Evolutionary conservation across 2,797 vertebrate species (phyloP).

Genomic region (Allenopithecus nigroviridis): DNA sequence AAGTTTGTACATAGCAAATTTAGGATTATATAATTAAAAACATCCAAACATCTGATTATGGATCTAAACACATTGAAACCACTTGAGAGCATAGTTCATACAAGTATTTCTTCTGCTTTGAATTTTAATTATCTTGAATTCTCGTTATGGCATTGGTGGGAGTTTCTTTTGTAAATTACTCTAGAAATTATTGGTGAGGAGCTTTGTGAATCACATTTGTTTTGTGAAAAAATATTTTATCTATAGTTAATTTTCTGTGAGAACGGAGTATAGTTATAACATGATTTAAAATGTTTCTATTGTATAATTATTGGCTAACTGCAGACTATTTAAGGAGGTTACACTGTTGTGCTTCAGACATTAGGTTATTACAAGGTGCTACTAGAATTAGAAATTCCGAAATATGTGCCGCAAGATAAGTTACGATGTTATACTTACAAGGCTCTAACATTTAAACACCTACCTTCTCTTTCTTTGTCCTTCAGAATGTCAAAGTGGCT

Average conservation of each 20-base stretch:
- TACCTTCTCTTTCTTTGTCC: not conserved
- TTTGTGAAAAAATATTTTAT: constrained; percentile 20
- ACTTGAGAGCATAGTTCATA: constrained; percentile 14
- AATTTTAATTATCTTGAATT: constrained; percentile 47
- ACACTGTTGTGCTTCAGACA: not conserved
- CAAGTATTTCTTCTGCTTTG: constrained; percentile 44
- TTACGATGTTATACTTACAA: not conserved
- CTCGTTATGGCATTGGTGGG: constrained; percentile 11
- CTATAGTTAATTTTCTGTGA: not conserved
- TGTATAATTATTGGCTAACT: not conserved
- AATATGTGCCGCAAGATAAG: not conserved
- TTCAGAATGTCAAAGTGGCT: constrained; percentile 43
- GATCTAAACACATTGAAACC: constrained; percentile 30
- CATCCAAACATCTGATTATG: constrained; percentile 29
- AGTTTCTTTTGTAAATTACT: constrained; percentile 45
- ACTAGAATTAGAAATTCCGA: not conserved
- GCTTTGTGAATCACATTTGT: not conserved
- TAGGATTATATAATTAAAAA: constrained; percentile 22
- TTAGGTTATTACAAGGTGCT: constrained; percentile 11
- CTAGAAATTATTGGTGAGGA: constrained; percentile 10
- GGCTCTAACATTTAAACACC: not conserved
- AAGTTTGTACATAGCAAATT: constrained; percentile 9
- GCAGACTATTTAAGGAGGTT: constrained; percentile 26
- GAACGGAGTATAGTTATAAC: not conserved
- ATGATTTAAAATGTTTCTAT: constrained; percentile 32